phyloP scores from a whole-genome alignment of 1,140 invertebrate species.

The Lepidurus packardi region DNA sequence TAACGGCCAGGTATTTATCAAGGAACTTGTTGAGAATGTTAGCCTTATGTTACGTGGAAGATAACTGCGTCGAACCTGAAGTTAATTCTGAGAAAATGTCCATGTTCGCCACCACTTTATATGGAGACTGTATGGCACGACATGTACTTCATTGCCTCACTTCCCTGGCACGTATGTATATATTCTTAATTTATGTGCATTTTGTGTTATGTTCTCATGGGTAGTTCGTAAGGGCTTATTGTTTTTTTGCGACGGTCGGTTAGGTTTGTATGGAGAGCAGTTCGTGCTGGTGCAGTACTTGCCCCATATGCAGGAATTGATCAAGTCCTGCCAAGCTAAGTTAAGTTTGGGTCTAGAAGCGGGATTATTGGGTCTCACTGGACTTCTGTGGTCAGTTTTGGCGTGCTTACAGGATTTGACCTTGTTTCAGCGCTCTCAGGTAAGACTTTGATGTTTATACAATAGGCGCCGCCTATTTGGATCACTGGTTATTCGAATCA shows the following conservation, averaged over 20 bases:
- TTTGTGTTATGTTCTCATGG: not conserved
- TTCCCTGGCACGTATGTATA: slow-evolving; percentile 63
- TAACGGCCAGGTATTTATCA: slow-evolving; percentile 83
- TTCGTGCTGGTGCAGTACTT: slow-evolving; percentile 91
- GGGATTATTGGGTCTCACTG: slow-evolving; percentile 75
- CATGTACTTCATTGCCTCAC: slow-evolving; percentile 82
- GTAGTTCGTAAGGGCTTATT: not conserved
- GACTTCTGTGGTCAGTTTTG: slow-evolving; percentile 56
- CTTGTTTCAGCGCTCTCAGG: slow-evolving; percentile 77
- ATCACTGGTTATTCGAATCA: too few species aligned
- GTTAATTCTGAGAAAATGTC: slow-evolving; percentile 37
- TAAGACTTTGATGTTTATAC: slow-evolving; percentile 68
- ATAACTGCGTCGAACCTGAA: slow-evolving; percentile 61
- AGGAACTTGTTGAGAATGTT: slow-evolving; percentile 89
- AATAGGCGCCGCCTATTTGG: too few species aligned
- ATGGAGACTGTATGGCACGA: slow-evolving; percentile 73
- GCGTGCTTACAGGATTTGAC: slow-evolving; percentile 46
- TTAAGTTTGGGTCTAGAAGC: slow-evolving; percentile 60
- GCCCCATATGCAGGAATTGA: slow-evolving; percentile 76
- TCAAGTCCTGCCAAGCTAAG: slow-evolving; percentile 39
- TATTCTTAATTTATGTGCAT: not conserved
- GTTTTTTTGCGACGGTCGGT: slow-evolving; percentile 27
- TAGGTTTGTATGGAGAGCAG: slow-evolving; percentile 85
- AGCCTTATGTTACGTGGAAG: slow-evolving; percentile 83
- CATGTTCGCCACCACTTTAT: slow-evolving; percentile 32